phyloP scores from a whole-genome alignment of 2,113 vertebrate species.

The Corythornis madagascariensis region DNA sequence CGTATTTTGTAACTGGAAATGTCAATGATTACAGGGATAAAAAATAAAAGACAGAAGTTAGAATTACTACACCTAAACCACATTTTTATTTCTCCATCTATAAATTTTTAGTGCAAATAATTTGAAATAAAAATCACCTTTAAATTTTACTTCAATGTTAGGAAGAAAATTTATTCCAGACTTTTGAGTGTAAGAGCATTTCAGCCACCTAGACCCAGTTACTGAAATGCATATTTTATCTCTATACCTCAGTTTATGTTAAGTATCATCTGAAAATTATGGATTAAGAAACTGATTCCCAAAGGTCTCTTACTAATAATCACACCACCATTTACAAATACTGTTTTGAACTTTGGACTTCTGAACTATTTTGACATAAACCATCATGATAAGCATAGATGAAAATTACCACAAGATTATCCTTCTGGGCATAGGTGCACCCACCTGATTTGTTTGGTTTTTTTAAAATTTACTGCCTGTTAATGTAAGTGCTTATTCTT shows the following conservation, averaged over 20 bases:
- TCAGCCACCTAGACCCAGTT: background rate
- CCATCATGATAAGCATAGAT: background rate
- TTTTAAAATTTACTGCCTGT: background rate
- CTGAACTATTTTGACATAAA: background rate
- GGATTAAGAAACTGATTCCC: background rate
- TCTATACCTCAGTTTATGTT: background rate
- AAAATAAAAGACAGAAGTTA: background rate
- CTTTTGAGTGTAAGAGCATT: background rate
- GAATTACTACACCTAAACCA: conserved; percentile 16
- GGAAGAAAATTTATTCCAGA: background rate
- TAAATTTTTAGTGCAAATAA: conserved; percentile 44
- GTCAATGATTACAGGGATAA: conserved; percentile 6
- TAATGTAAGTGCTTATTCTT: background rate
- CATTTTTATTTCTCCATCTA: conserved; percentile 31
- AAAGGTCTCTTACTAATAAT: background rate
- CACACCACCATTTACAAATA: background rate
- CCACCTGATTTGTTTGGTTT: background rate
- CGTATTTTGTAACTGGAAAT: conserved; percentile 17
- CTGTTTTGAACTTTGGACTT: background rate
- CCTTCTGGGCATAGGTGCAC: background rate
- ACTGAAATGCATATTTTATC: background rate
- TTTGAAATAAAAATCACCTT: conserved; percentile 30
- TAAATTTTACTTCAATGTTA: conserved; percentile 34
- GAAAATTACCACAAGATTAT: background rate
- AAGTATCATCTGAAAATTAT: background rate